phyloP scores from a whole-genome alignment of 2,113 vertebrate genomes.

The Tenrec ecaudatus region DNA sequence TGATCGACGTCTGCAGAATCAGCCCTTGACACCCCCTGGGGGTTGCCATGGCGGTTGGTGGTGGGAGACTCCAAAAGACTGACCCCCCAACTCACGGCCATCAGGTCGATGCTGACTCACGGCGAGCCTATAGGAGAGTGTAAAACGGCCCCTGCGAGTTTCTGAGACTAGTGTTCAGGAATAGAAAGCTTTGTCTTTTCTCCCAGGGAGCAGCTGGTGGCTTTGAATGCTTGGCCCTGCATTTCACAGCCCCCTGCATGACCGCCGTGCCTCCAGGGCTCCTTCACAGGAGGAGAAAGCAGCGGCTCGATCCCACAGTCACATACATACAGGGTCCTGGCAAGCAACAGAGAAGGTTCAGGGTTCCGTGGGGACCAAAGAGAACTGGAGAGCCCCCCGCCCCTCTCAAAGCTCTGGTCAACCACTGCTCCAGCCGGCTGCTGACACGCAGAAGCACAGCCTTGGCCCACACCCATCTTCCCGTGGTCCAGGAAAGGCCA shows the following conservation, averaged over 20 bases:
- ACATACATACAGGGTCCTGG: not conserved
- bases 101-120: too few species aligned
- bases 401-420: fast-evolving
- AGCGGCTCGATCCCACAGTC: not conserved
- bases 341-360: not conserved
- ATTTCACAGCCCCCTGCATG: too few species aligned
- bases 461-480: not conserved
- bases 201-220: too few species aligned
- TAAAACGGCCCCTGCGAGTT: too few species aligned
- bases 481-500: not conserved
- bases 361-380: fast-evolving
- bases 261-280: too few species aligned
- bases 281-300: not conserved
- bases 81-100: too few species aligned
- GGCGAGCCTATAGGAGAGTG: too few species aligned
- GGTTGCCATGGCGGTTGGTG: too few species aligned
- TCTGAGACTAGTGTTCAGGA: too few species aligned
- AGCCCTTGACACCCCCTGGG: not conserved
- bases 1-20: not conserved
- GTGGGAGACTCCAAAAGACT: too few species aligned
- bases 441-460: not conserved
- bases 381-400: not conserved
- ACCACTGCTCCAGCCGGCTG: not conserved
- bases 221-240: too few species aligned
- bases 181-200: too few species aligned